These are phyloP conservation scores for Enteromius afrohamiltoni DNA, from an alignment of 2,797 vertebrate species.

Conservation along the genomic window DNA sequence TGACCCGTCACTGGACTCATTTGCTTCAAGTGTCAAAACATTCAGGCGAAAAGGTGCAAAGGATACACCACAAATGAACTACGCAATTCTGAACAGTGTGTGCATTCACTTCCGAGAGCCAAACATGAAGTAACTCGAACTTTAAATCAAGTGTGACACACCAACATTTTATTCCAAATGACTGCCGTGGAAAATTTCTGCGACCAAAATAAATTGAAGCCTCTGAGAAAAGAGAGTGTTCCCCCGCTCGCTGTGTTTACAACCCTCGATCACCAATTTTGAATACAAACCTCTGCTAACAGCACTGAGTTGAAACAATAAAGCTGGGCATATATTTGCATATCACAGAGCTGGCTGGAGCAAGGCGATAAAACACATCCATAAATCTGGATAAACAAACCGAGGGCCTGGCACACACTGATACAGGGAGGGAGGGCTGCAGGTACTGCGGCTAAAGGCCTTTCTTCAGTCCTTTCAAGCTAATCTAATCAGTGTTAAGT, in stretches of 20 bases:
- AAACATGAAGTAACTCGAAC: conserved; percentile 5
- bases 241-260: conserved; percentile 11
- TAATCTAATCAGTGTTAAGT: conserved; percentile 50
- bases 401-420: conserved; percentile 5
- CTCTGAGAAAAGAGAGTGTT: not conserved
- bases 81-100: not conserved
- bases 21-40: conserved; percentile 38
- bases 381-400: conserved; percentile 72
- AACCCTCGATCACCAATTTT: conserved; percentile 53
- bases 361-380: conserved; percentile 63
- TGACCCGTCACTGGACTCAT: conserved; percentile 41
- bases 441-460: conserved; percentile 38
- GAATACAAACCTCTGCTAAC: conserved; percentile 56
- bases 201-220: not conserved
- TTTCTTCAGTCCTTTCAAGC: conserved; percentile 33
- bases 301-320: conserved; percentile 63
- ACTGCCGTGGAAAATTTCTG: conserved; percentile 14
- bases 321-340: conserved; percentile 70
- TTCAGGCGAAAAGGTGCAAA: conserved; percentile 49
- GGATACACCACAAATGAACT: conserved; percentile 2
- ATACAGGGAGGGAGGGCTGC: conserved; percentile 33
- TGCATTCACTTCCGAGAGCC: not conserved
- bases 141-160: not conserved
- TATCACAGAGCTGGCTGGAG: conserved; percentile 63
- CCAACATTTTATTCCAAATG: conserved; percentile 21